Conservation (phyloP, 64 coral and sea anemone genomes). For the Orbicella faveolata region DNA sequence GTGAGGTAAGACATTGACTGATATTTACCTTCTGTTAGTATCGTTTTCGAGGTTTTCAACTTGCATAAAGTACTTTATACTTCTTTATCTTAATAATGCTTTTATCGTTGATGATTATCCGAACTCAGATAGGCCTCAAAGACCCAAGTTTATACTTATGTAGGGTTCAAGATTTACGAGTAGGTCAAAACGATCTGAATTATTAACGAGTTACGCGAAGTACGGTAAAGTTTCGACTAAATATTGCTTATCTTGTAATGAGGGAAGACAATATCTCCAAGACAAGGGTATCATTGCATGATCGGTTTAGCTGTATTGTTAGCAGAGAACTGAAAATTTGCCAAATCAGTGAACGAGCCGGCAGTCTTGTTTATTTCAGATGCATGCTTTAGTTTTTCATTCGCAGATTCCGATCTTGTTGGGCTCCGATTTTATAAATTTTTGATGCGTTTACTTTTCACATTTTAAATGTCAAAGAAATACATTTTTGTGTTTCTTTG, state of each 20-base stretch:
- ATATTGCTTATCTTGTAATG: not conserved
- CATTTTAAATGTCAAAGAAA: not conserved
- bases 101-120: not conserved
- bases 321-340: not conserved
- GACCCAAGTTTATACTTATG: not conserved
- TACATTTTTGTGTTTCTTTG: not conserved
- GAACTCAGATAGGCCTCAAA: not conserved
- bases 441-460: conserved; percentile 11
- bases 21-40: not conserved
- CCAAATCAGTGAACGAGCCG: not conserved
- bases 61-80: not conserved
- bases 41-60: not conserved
- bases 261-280: not conserved
- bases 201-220: conserved; percentile 16
- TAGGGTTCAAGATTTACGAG: not conserved
- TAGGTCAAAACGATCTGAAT: conserved; percentile 20
- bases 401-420: not conserved
- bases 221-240: conserved; percentile 2
- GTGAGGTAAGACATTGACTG: not conserved
- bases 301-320: not conserved
- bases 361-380: not conserved
- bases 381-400: not conserved
- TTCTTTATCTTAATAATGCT: not conserved
- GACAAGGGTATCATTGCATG: not conserved
- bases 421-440: conserved; percentile 10